A percentile compares a stretch with the other conserved stretches of the same genome.
Evolutionary conservation across 2,888 invertebrate species (phyloP).

Genomic region (Embidobia sp.): DNA sequence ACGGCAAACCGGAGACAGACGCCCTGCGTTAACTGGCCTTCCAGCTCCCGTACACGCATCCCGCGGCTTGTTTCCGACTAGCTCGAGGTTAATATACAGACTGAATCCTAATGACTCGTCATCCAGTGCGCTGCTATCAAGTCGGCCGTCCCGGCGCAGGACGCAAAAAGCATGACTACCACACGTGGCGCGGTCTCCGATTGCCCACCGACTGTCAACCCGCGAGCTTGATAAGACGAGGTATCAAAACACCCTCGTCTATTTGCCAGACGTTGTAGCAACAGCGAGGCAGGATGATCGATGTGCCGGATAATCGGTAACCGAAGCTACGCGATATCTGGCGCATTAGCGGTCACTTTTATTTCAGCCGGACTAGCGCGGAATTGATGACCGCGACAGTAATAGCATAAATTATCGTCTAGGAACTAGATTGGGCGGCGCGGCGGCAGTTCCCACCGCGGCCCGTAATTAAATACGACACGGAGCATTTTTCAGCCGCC

Average conservation of each 20-base stretch:
- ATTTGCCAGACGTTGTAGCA: conserved; percentile 25
- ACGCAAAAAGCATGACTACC: conserved; percentile 33
- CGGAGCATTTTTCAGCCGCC: conserved; percentile 24
- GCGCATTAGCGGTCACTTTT: neutral
- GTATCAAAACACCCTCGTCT: conserved; percentile 43
- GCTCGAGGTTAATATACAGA: conserved; percentile 45
- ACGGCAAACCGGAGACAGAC: conserved; percentile 76
- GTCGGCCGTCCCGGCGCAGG: conserved; percentile 10
- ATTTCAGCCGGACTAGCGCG: too few relatives aligned
- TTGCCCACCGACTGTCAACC: conserved; percentile 22
- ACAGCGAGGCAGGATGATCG: conserved; percentile 43
- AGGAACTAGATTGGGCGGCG: too few relatives aligned
- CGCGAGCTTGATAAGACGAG: conserved; percentile 27
- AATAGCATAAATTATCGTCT: too few relatives aligned
- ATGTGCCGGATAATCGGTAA: conserved; percentile 15
- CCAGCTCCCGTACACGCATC: conserved; percentile 75
- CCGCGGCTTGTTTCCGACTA: conserved; percentile 24
- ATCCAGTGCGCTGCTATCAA: conserved; percentile 31
- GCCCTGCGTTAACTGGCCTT: conserved; percentile 77
- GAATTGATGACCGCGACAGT: too few relatives aligned
- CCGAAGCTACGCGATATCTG: conserved; percentile 11
- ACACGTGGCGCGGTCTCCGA: conserved; percentile 30
- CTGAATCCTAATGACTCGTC: conserved; percentile 56
- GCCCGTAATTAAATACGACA: too few relatives aligned
- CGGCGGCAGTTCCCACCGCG: conserved; percentile 8